phyloP scores from a whole-genome alignment of 2,888 invertebrate species.

The Hipparchia sbordonii region DNA sequence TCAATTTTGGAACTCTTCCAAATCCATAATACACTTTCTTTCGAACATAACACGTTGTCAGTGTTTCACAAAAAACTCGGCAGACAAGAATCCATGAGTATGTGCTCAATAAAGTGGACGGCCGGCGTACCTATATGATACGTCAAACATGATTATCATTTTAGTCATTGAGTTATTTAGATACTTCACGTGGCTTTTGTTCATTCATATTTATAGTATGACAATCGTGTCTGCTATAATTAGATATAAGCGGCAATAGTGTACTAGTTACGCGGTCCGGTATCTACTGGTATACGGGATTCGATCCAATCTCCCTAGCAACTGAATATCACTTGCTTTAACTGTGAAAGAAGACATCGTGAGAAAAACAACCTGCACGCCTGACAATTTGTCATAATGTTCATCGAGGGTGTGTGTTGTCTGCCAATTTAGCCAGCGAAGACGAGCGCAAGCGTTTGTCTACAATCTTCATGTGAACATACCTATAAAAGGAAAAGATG shows the following conservation, averaged over 20 bases:
- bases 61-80: conserved; percentile 22
- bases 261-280: background rate
- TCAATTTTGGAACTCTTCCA: conserved; percentile 73
- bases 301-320: too few species aligned
- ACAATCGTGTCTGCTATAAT: background rate
- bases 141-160: conserved; percentile 1
- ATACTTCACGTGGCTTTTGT: conserved; percentile 1
- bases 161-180: conserved; percentile 1
- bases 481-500: too few species aligned
- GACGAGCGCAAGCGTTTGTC: too few species aligned
- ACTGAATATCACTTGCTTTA: too few species aligned
- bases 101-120: background rate
- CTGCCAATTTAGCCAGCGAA: too few species aligned
- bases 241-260: background rate
- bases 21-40: conserved; percentile 68
- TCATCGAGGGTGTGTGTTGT: too few species aligned
- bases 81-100: background rate
- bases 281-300: too few species aligned
- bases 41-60: conserved; percentile 42
- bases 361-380: too few species aligned
- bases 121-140: background rate
- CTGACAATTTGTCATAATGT: too few species aligned
- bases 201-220: conserved; percentile 8
- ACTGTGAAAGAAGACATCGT: too few species aligned
- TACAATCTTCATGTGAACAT: too few species aligned